Percentiles rank a stretch among this genome's conserved stretches.
phyloP scores from a whole-genome alignment of 2,113 vertebrate genomes.

The Pica pica region DNA sequence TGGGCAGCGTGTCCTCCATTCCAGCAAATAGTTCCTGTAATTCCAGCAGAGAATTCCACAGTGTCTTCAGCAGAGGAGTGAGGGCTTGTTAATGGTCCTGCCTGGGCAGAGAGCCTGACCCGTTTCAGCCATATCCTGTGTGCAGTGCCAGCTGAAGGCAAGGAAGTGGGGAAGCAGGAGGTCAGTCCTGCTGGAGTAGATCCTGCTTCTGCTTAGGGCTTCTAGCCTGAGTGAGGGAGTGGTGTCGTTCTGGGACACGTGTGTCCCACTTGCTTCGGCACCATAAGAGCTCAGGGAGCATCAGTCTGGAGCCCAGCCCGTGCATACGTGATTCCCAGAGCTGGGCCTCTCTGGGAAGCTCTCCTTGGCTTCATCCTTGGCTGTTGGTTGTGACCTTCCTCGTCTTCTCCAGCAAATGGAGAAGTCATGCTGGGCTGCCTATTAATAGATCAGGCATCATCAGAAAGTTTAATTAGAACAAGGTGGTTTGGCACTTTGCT shows the following conservation, averaged over 20 bases:
- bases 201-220: not conserved
- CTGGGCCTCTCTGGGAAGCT: not conserved
- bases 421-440: conserved; percentile 3
- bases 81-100: not conserved
- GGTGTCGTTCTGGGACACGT: not conserved
- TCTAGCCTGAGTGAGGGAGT: not conserved
- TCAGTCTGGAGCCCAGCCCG: not conserved
- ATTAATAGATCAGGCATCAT: conserved; percentile 39
- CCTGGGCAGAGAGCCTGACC: not conserved
- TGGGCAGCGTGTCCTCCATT: not conserved
- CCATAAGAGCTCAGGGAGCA: not conserved
- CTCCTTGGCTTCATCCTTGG: not conserved
- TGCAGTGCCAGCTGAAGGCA: not conserved
- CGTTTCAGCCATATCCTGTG: not conserved
- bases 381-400: not conserved
- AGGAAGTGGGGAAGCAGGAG: not conserved
- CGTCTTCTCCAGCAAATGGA: not conserved
- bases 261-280: not conserved
- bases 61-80: not conserved
- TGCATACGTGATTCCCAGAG: not conserved
- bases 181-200: fast-evolving
- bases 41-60: not conserved
- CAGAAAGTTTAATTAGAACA: conserved; percentile 35
- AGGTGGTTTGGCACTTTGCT: conserved; percentile 33
- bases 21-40: not conserved